Conservation (phyloP, 37 sponge, comb jelly and placozoan genomes). For the Ephydatia muelleri region DNA sequence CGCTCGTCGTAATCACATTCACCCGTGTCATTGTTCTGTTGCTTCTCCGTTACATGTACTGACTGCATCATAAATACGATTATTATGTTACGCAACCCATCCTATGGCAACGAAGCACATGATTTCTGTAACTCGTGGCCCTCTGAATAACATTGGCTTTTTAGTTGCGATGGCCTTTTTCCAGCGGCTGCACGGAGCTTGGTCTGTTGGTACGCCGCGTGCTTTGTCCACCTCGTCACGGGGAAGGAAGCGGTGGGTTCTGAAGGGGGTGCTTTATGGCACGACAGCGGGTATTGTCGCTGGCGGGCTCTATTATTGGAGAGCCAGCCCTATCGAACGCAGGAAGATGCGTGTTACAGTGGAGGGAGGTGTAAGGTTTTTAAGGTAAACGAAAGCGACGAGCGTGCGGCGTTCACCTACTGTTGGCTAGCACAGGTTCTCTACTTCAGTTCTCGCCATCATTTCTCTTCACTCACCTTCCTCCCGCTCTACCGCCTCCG, state of each 20-base stretch:
- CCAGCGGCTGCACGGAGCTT: background rate
- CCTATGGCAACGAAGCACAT: background rate
- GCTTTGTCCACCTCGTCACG: background rate
- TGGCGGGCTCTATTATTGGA: conserved; percentile 34
- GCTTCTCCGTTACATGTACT: background rate
- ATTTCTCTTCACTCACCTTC: background rate
- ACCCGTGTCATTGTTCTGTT: background rate
- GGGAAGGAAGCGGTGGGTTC: background rate
- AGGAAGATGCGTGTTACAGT: conserved; percentile 24
- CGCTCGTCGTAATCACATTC: background rate
- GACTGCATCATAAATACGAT: background rate
- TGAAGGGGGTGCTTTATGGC: background rate
- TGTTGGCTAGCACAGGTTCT: background rate
- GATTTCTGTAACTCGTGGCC: background rate
- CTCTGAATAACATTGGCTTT: background rate
- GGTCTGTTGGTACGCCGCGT: background rate
- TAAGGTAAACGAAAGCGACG: conserved; percentile 25
- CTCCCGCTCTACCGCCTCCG: background rate
- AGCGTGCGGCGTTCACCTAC: background rate
- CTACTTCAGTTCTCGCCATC: too few relatives aligned
- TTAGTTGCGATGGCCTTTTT: background rate
- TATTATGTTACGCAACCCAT: background rate
- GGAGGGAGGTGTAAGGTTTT: conserved; percentile 37
- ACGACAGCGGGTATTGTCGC: background rate
- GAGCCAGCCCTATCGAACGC: conserved; percentile 10